Evolutionary conservation across 2,797 vertebrate genomes (phyloP).

Genomic region (Pseudochirops cupreus): DNA sequence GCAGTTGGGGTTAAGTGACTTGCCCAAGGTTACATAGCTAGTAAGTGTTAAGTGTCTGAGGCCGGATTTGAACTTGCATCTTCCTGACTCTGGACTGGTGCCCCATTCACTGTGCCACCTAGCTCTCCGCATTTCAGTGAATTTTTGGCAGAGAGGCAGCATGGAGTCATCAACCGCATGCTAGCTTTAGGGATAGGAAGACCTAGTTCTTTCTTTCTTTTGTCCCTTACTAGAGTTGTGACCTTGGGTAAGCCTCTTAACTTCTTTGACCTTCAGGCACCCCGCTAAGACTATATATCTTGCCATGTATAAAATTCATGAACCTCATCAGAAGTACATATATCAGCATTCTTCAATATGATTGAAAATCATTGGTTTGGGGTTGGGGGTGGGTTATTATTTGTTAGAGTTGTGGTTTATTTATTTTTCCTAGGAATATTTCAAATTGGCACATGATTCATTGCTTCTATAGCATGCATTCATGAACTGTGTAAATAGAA

Average conservation of each 20-base stretch:
- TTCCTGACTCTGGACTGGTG: too few relatives aligned
- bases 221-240: background rate
- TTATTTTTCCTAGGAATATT: background rate
- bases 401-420: constrained; percentile 10
- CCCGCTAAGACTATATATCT: background rate
- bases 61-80: too few relatives aligned
- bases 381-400: background rate
- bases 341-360: constrained; percentile 3
- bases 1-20: too few relatives aligned
- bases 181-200: background rate
- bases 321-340: constrained; percentile 49
- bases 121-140: background rate
- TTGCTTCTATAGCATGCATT: constrained; percentile 61
- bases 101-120: too few relatives aligned
- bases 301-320: constrained; percentile 25
- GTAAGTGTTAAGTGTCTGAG: too few relatives aligned
- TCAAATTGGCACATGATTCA: constrained; percentile 63
- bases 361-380: background rate
- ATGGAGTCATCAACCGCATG: background rate
- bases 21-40: too few relatives aligned
- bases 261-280: background rate
- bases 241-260: background rate
- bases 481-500: constrained; percentile 73
- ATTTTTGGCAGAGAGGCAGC: background rate
- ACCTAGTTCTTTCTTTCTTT: background rate